phyloP scores from a whole-genome alignment of 2,888 invertebrate species.

The Brachyptera putata region DNA sequence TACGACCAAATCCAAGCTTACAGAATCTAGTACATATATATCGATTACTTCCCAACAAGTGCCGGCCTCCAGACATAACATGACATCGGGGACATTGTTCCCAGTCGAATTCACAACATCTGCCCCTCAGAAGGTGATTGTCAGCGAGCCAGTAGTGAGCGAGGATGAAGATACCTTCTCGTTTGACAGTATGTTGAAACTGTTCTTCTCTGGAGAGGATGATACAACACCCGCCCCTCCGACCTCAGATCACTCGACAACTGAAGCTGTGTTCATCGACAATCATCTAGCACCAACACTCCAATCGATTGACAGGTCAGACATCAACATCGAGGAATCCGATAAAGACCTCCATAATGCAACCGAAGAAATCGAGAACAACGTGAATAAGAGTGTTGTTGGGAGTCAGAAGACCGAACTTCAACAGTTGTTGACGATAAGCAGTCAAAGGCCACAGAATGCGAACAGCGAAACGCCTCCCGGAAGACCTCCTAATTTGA shows the following conservation, averaged over 20 bases:
- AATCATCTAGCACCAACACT: not conserved
- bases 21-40: not conserved
- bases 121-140: not conserved
- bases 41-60: not conserved
- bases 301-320: not conserved
- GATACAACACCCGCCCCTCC: slow-evolving; percentile 32
- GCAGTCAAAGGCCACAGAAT: not conserved
- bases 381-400: not conserved
- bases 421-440: slow-evolving; percentile 31
- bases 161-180: slow-evolving; percentile 50
- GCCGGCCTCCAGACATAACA: no score
- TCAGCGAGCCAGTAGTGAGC: slow-evolving; percentile 38
- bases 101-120: not conserved
- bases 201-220: slow-evolving; percentile 53
- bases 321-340: not conserved
- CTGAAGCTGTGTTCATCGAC: not conserved
- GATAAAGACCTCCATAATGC: not conserved
- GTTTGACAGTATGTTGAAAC: slow-evolving; percentile 57
- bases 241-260: not conserved
- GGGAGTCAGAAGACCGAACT: no score
- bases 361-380: not conserved
- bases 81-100: not conserved
- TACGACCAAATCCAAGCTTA: not conserved
- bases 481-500: slow-evolving; percentile 25
- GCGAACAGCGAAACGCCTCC: slow-evolving; percentile 22